Conservation (phyloP, 2,888 invertebrate species). For the Aphidius colemani region DNA sequence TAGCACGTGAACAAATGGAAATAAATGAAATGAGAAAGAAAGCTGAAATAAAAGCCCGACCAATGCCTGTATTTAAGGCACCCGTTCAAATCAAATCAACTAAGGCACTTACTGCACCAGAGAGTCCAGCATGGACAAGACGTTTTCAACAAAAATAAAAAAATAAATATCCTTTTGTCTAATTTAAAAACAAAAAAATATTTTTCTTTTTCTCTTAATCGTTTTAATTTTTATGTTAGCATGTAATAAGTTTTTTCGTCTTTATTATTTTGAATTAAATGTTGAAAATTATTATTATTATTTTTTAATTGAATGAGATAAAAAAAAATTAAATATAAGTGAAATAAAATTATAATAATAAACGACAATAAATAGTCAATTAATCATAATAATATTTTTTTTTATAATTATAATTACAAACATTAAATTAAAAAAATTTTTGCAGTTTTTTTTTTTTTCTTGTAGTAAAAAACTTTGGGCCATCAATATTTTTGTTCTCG, state of each 20-base stretch:
- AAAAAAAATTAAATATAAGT: background rate
- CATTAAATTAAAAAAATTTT: conserved; percentile 34
- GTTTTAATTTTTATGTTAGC: background rate
- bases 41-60: conserved; percentile 68
- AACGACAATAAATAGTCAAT: conserved; percentile 13
- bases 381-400: conserved; percentile 37
- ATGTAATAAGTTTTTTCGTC: background rate
- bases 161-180: conserved; percentile 5
- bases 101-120: conserved; percentile 67
- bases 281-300: background rate
- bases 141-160: background rate
- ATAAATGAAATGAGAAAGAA: conserved; percentile 64
- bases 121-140: conserved; percentile 62
- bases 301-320: background rate
- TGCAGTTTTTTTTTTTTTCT: conserved; percentile 27
- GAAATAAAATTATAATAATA: background rate
- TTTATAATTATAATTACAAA: conserved; percentile 35
- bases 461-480: conserved; percentile 34
- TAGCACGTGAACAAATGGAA: conserved; percentile 62
- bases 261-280: background rate
- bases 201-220: background rate
- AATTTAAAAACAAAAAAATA: background rate
- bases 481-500: background rate
- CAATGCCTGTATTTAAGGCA: conserved; percentile 64
- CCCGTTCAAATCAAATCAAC: conserved; percentile 63